Evolutionary conservation across 2,797 vertebrate genomes (phyloP).

Genomic region (Sphenodon punctatus): DNA sequence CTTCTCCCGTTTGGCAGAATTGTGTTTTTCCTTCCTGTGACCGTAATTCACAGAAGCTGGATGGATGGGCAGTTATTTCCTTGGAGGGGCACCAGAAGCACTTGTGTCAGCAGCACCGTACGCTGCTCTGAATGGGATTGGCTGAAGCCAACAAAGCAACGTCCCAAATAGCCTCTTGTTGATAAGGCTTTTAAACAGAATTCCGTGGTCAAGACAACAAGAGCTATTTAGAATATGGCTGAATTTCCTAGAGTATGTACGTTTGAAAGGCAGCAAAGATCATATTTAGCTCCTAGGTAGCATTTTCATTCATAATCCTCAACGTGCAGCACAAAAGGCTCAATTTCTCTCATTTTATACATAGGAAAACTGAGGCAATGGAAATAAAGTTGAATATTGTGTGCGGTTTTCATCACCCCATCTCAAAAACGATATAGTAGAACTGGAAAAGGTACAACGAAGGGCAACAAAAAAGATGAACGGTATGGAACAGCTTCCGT

Average conservation of each 20-base stretch:
- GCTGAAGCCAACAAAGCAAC: not conserved
- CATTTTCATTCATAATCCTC: not conserved
- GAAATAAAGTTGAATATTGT: no score
- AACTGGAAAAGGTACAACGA: no score
- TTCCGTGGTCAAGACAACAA: not conserved
- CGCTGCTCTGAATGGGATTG: rapidly evolving
- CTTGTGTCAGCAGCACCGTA: not conserved
- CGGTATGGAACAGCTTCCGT: no score
- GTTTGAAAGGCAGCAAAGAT: not conserved
- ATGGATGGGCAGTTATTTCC: not conserved
- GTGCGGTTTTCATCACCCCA: no score
- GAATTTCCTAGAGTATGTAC: not conserved
- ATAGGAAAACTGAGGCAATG: not conserved
- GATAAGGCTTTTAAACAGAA: not conserved
- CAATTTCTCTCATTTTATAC: not conserved
- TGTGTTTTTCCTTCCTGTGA: not conserved
- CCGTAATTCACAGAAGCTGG: not conserved
- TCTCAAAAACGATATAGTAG: no score
- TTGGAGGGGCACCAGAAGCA: not conserved
- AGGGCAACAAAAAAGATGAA: no score
- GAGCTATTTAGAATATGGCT: not conserved
- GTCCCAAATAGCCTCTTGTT: not conserved
- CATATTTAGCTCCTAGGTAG: not conserved
- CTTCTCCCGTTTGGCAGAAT: not conserved
- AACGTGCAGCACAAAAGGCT: not conserved